Evolutionary conservation across 37 sponge, comb jelly and placozoan genomes (phyloP).

Genomic region (Oopsacas minuta): DNA sequence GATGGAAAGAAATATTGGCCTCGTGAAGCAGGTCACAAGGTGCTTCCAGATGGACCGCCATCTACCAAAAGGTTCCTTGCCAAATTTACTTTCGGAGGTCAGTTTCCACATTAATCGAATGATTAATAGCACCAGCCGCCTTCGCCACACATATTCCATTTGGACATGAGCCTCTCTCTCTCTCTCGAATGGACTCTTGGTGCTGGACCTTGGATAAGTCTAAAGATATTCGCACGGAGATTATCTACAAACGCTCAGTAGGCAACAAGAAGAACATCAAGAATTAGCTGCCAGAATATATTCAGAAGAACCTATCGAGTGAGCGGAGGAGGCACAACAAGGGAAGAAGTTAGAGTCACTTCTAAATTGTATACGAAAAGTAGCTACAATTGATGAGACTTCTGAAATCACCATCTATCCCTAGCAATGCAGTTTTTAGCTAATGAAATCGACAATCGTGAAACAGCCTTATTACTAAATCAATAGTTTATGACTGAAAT

Average conservation of each 20-base stretch:
- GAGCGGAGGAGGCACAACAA: neutral
- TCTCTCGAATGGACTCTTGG: neutral
- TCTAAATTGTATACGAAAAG: no score
- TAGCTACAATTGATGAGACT: no score
- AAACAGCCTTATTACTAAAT: no score
- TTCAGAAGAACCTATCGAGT: neutral
- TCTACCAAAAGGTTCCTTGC: neutral
- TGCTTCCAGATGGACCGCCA: slow-evolving; percentile 6
- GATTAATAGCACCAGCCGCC: neutral
- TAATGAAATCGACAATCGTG: no score
- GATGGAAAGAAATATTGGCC: neutral
- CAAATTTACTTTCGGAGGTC: neutral
- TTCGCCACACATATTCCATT: neutral
- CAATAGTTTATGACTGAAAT: no score
- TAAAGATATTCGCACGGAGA: neutral
- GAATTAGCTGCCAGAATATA: neutral
- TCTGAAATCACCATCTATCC: no score
- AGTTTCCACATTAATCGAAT: slow-evolving; percentile 13
- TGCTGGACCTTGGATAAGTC: neutral
- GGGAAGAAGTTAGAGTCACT: no score
- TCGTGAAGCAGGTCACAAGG: neutral
- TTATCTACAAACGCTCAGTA: neutral
- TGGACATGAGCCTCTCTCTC: neutral
- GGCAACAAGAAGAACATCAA: neutral
- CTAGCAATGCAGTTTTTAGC: no score